Evolutionary conservation across 2,888 invertebrate species (phyloP), one percentile per base, ranked within the genome.

Genomic region (Caenorhabditis afra): DNA sequence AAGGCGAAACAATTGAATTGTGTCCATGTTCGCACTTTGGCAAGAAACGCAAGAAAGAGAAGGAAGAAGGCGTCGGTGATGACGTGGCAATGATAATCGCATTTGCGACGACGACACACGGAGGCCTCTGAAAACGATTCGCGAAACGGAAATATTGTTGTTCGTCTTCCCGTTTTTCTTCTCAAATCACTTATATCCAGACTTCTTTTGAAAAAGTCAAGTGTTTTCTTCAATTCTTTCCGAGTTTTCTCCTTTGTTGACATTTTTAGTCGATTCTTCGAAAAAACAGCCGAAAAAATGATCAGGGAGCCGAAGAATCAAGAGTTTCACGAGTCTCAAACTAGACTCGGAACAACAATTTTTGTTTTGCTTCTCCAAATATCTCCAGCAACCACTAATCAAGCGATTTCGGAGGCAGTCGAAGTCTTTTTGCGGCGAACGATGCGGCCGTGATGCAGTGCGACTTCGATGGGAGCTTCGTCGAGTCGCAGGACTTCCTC

Each of bases 1-100:
- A 20, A 29, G 53, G 61, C 53, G 61, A 62, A 70, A 70, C 70
- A 70, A 70, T 70, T 70, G 61, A 70, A 70, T 70, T 70, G 59
- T 18, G 68, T 37, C 58, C 59, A 52, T 68, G 68, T 68, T 68
- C 68, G 68, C 68, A 68, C 68, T 68, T 68, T 68, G 29, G 29
- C 29, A 29, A 41, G 50, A 16, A 35, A 59, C 16, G 53, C 22
- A 16, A 11, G 8, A 11, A 22, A 23, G 50, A 44, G 39, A 50
- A 59, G 41, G 18, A 44, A 18, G 67, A 47, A 58, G 57, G 67
- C 59, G 67, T 29, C 37, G 67, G 50, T 68, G 57, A 41, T 57
- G 67, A 59, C 67, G 67, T 68, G 67, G 58, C 59, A 59, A 23
- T 58, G 37, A 37, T 68, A 50, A 68, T 68, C 44, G 16, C 44